Base-by-base conservation (phyloP, 2,113 vertebrate genomes). In the Coryphaenoides rupestris region DNA sequence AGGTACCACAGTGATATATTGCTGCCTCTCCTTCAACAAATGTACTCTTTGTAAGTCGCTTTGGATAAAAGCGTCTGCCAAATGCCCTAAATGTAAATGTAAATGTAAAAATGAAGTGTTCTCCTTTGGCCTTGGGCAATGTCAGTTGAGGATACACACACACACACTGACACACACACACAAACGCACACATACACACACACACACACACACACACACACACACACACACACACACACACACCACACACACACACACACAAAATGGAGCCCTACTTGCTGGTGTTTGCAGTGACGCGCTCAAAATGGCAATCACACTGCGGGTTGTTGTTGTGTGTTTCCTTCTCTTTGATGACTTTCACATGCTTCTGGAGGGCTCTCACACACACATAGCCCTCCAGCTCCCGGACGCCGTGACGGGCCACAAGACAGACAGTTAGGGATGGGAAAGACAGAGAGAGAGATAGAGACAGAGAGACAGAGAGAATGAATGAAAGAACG, bases 311-410 rank as follows among this genome's bases (percentile, higher is more conserved):
- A 69, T 86, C 82, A 82, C 77, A 55, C 75, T 84, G 78, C 50
- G 16, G 5, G 33, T 40, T 40, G 33, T 40, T 40, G 33, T 40
- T 40, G 33, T 40, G 50, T 54, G 55, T 69, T 46, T 70, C 26
- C 50, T 52, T 40, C 50, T 52, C 54, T 78, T 68, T 85, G 80
- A 89, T 86, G 81, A 82, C 78, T 78, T 81, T 89, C 86, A 88
- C 86, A 88, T 88, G 85, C 73, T 77, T 63, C 66, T 10, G 16
- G n/a, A n/a, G n/a, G 58, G 63, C 62, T 22, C 60, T 70, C 63
- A 74, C 66, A 63, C 74, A 80, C 65, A 60, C 70, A 23, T 61
- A 50, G 53, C 78, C 73, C 61, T 68, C 53, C 23, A 23, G 58
- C 57, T 62, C 66, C 75, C 70, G 76, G 63, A 63, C 68, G 19